Base-by-base conservation (phyloP, 2,797 vertebrate species). In the Periparus ater region DNA sequence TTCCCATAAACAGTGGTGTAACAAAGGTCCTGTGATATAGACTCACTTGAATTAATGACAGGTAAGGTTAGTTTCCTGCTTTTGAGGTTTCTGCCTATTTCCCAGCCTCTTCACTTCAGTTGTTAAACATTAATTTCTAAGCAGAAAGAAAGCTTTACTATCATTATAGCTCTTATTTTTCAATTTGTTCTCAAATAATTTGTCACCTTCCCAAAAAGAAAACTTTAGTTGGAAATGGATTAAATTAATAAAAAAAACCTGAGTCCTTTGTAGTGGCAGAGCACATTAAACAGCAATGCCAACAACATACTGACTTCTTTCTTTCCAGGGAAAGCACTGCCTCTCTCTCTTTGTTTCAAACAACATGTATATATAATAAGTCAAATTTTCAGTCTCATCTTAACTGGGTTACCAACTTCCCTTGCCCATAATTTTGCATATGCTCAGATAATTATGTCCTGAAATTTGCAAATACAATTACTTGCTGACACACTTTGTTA, bases 381-480 rank as follows among this genome's bases (percentile, higher is more conserved):
- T 47, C 48, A 16, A 76, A 67, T 76, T 92, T 89, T 85, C 88
- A 81, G 76, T 84, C 79, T 91, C 66, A 44, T 84, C 77, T 87
- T 91, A 91, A 91, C 79, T 90, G 53, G 13, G 53, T 91, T 96
- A 94, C 80, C 80, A 87, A 87, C 88, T 90, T 90, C 88, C 82
- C 85, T 86, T 88, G 55, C 88, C 80, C 11, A 12, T 85, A 75
- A 88, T 91, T 95, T 96, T 95, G 95, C 95, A 96, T 93, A 95
- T 71, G 71, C 77, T 96, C 50, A 82, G 38, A 70, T 84, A 93
- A 96, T 95, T 95, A 97, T 6, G 20, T 67, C 71, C 67, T 91
- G 74, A 93, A 97, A 96, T 95, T 91, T 96, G 95, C 92, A 96
- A 91, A 93, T 67, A 91, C 94, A 96, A 91, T 96, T 96, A 94